These are phyloP conservation scores for Meandrusa payeni DNA, from an alignment of 2,888 invertebrate genomes.

Conservation along the genomic window DNA sequence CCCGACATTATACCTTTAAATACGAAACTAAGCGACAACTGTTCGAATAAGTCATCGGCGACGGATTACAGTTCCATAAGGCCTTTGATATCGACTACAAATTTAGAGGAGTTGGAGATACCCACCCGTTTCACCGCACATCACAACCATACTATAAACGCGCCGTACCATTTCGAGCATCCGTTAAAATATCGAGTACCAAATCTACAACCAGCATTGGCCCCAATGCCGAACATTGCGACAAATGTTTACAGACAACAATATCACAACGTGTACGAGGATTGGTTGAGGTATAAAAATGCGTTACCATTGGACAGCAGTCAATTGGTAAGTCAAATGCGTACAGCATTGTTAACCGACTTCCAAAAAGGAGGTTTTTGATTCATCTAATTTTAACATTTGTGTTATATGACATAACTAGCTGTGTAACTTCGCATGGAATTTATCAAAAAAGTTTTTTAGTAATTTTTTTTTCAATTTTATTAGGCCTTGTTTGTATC, in stretches of 20 bases:
- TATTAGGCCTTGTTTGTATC: too few relatives aligned
- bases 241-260: constrained; percentile 59
- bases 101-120: constrained; percentile 62
- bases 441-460: too few relatives aligned
- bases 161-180: constrained; percentile 63
- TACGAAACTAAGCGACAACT: constrained; percentile 71
- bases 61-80: constrained; percentile 69
- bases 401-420: too few relatives aligned
- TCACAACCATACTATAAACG: constrained; percentile 60
- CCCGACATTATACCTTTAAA: constrained; percentile 75
- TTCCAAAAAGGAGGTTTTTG: too few relatives aligned
- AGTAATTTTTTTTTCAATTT: too few relatives aligned
- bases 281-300: constrained; percentile 79
- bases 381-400: too few relatives aligned
- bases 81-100: constrained; percentile 61
- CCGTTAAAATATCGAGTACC: constrained; percentile 59
- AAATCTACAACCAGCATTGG: constrained; percentile 43
- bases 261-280: constrained; percentile 72
- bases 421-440: too few relatives aligned
- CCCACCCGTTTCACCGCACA: constrained; percentile 55
- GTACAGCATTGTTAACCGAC: too few relatives aligned
- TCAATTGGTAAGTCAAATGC: constrained; percentile 58
- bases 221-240: constrained; percentile 46
- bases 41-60: constrained; percentile 68
- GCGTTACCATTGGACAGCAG: constrained; percentile 69